These are phyloP conservation scores for Miopithecus talapoin DNA, from an alignment of 2,797 vertebrate genomes.

Conservation along the genomic window DNA sequence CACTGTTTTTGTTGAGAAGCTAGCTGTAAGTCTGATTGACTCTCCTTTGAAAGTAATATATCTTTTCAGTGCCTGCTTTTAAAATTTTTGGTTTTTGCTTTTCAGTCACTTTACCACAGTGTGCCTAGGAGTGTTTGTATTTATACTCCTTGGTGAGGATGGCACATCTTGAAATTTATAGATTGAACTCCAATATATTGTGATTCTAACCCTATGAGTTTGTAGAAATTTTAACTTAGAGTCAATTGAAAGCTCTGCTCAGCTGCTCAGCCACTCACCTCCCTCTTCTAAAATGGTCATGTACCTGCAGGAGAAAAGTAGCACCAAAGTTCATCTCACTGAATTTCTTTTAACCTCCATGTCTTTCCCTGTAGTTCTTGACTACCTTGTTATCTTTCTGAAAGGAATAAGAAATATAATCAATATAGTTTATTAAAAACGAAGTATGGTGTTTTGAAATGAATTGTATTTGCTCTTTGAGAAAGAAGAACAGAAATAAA, in stretches of 20 bases:
- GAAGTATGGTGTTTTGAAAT: constrained; percentile 27
- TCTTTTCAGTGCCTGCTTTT: neutral
- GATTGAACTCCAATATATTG: neutral
- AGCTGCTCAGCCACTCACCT: neutral
- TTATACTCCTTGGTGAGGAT: neutral
- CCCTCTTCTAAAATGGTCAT: neutral
- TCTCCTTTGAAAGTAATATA: neutral
- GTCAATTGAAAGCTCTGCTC: neutral
- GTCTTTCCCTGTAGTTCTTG: neutral
- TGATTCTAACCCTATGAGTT: neutral
- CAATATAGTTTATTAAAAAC: constrained; percentile 24
- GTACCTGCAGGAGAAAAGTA: neutral
- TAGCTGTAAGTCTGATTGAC: neutral
- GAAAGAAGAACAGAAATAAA: constrained; percentile 19
- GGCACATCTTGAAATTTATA: neutral
- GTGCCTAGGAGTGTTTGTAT: neutral
- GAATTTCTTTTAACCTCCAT: neutral
- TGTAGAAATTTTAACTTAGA: neutral
- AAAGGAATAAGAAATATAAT: constrained; percentile 21
- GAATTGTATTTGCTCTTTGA: constrained; percentile 34
- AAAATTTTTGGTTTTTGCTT: neutral
- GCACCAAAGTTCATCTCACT: neutral
- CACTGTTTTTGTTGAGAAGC: neutral
- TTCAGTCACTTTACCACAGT: neutral
- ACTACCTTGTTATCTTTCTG: neutral